phyloP scores from a whole-genome alignment of 2,797 vertebrate species.

The Morelia viridis region DNA sequence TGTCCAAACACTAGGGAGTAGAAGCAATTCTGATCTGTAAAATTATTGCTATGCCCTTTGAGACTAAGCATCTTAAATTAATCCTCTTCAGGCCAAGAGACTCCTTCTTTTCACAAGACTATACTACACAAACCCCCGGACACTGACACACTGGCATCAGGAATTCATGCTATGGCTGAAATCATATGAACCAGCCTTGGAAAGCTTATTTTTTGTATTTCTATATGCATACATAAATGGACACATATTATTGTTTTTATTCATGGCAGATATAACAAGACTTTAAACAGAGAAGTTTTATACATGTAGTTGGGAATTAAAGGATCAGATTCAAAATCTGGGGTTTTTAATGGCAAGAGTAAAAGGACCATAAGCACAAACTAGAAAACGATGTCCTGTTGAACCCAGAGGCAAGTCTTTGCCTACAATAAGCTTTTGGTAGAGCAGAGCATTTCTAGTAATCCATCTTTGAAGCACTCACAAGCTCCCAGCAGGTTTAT shows the following conservation, averaged over 20 bases:
- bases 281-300: conserved; percentile 4
- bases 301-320: conserved; percentile 6
- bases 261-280: not conserved
- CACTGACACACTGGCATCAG: conserved; percentile 8
- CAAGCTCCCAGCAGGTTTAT: not conserved
- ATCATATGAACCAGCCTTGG: not conserved
- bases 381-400: not conserved
- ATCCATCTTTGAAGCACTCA: conserved; percentile 17
- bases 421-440: not conserved
- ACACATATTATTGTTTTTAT: not conserved
- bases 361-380: conserved; percentile 24
- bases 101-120: not conserved
- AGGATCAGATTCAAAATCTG: conserved; percentile 47
- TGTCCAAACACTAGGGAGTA: not conserved
- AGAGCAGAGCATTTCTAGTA: not conserved
- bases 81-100: not conserved
- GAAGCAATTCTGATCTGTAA: not conserved
- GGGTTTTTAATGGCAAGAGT: conserved; percentile 12
- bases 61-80: not conserved
- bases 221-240: not conserved
- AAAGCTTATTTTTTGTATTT: not conserved
- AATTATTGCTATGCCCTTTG: not conserved
- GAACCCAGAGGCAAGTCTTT: conserved; percentile 22
- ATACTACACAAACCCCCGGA: not conserved
- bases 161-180: conserved; percentile 14